Evolutionary conservation across 2,113 vertebrate species (phyloP).

Genomic region (Phylloscopus whistleri): DNA sequence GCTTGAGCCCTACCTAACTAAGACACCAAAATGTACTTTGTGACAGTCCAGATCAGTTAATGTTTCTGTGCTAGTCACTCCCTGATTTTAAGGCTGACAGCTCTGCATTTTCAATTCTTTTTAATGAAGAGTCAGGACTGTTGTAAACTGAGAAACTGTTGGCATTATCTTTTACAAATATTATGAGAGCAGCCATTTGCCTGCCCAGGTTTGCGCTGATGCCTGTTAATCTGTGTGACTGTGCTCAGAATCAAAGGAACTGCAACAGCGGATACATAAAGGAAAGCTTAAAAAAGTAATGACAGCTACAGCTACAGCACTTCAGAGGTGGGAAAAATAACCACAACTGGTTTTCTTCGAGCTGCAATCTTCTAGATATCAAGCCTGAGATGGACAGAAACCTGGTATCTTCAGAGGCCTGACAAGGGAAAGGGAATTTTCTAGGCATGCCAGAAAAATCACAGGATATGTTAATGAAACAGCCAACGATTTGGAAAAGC

Average conservation of each 20-base stretch:
- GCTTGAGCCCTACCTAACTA: neutral
- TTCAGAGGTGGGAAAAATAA: neutral
- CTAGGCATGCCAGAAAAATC: neutral
- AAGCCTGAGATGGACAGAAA: neutral
- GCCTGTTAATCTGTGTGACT: neutral
- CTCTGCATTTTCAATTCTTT: neutral
- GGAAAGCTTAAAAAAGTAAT: neutral
- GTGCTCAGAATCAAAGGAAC: neutral
- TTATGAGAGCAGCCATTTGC: neutral
- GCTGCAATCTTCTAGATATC: neutral
- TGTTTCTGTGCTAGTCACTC: neutral
- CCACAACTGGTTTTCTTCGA: neutral
- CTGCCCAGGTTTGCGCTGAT: neutral
- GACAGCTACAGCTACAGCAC: neutral
- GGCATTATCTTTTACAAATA: neutral
- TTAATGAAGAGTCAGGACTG: neutral
- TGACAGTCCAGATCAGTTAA: constrained; percentile 9
- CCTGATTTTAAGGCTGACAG: neutral
- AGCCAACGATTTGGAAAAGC: neutral
- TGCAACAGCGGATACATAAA: neutral
- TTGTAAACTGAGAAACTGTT: neutral
- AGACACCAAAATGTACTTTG: constrained; percentile 24
- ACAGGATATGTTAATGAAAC: neutral
- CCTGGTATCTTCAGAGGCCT: neutral
- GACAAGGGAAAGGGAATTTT: neutral